A percentile compares a stretch with the other conserved stretches of the same genome.
phyloP scores from a whole-genome alignment of 2,888 invertebrate species.

The Mongoloraphidia duomilia region DNA sequence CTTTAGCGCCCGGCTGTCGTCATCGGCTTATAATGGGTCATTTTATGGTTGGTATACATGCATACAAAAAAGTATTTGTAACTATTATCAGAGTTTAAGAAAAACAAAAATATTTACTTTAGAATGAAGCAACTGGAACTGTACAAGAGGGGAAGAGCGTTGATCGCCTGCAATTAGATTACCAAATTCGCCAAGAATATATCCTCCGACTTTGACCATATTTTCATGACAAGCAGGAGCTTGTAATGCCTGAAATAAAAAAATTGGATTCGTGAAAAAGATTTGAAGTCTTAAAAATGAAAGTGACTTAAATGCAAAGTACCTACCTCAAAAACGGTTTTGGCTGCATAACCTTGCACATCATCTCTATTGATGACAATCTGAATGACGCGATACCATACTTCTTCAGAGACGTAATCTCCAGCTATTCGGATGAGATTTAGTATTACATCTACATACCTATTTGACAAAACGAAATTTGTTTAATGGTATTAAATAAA shows the following conservation, averaged over 20 bases:
- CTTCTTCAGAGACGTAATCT: constrained; percentile 98
- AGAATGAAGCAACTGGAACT: constrained; percentile 95
- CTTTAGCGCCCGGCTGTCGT: no score
- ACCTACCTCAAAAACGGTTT: constrained; percentile 89
- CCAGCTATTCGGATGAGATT: constrained; percentile 99
- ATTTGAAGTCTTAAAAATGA: constrained; percentile 3
- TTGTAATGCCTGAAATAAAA: constrained; percentile 59
- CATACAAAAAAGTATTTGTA: background rate
- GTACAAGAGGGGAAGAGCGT: constrained; percentile 90
- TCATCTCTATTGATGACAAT: constrained; percentile 99
- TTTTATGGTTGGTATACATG: background rate
- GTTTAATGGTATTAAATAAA: constrained; percentile 1
- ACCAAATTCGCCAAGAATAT: constrained; percentile 97
- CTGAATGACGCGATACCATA: constrained; percentile 99
- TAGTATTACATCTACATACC: constrained; percentile 87
- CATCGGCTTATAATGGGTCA: no score
- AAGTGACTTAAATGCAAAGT: background rate
- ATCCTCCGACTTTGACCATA: constrained; percentile 99
- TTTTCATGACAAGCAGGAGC: constrained; percentile 99
- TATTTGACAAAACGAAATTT: constrained; percentile 15
- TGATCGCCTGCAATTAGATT: constrained; percentile 98
- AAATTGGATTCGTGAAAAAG: background rate
- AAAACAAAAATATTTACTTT: constrained; percentile 38
- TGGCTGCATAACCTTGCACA: constrained; percentile 98
- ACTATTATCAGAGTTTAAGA: background rate